Evolutionary conservation across 1,140 invertebrate species (phyloP).

Genomic region (Teleopsis dalmanni): DNA sequence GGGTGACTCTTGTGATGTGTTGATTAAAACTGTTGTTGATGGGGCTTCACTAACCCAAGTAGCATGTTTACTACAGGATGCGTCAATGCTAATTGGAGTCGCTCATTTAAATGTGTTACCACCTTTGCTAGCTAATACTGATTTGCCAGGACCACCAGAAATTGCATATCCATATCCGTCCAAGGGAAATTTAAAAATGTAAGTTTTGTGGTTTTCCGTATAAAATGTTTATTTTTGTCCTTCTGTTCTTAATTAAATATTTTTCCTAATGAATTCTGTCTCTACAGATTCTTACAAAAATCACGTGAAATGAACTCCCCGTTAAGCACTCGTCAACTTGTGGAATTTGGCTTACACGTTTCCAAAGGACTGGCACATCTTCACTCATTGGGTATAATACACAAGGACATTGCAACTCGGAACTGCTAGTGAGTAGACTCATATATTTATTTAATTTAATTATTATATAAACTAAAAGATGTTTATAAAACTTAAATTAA

Average conservation of each 20-base stretch:
- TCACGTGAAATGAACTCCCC: conserved; percentile 52
- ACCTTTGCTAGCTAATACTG: conserved; percentile 71
- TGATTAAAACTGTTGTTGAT: conserved; percentile 78
- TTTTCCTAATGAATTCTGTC: not conserved
- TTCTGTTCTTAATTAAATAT: not conserved
- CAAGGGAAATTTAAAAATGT: conserved; percentile 86
- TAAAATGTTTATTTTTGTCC: not conserved
- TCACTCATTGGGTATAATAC: conserved; percentile 79
- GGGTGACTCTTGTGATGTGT: conserved; percentile 65
- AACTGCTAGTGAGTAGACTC: conserved; percentile 74
- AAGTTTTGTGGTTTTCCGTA: conserved; percentile 30
- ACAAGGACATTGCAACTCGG: conserved; percentile 83
- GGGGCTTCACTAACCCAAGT: conserved; percentile 76
- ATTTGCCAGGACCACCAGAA: conserved; percentile 64
- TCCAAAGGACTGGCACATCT: conserved; percentile 81
- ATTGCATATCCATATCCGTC: conserved; percentile 71
- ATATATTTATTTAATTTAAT: too few relatives aligned
- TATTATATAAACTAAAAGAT: too few relatives aligned
- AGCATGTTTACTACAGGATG: conserved; percentile 72
- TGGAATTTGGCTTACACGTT: conserved; percentile 82
- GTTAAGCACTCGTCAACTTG: conserved; percentile 73
- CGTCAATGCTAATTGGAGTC: conserved; percentile 73
- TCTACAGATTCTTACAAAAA: conserved; percentile 54
- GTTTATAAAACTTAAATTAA: too few relatives aligned
- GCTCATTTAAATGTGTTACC: conserved; percentile 75